Conservation (phyloP, 2,797 vertebrate genomes). For the Esox lucius region DNA sequence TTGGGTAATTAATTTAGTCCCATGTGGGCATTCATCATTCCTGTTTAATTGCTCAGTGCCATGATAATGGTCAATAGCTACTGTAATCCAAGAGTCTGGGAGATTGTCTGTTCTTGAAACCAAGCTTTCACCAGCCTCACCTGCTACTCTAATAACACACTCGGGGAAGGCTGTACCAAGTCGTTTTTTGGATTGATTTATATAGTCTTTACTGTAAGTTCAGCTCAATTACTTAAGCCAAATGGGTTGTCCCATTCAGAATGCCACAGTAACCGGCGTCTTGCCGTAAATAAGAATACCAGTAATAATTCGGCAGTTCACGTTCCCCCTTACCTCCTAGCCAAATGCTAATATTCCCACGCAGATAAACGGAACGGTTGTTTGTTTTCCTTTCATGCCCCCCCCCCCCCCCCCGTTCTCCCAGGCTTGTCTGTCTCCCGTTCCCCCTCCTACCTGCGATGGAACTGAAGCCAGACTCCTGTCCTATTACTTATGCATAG, state of each 20-base stretch:
- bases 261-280: background rate
- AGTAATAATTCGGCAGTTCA: background rate
- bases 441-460: constrained; percentile 24
- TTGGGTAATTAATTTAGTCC: too few relatives aligned
- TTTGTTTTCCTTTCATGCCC: background rate
- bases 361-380: background rate
- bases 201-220: constrained; percentile 9
- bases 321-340: constrained; percentile 58
- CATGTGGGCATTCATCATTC: background rate
- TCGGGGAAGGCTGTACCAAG: background rate
- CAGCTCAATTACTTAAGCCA: constrained; percentile 42
- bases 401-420: background rate
- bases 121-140: too few relatives aligned
- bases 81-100: background rate
- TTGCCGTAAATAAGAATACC: too few relatives aligned
- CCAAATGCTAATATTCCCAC: constrained; percentile 49
- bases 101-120: background rate
- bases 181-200: too few relatives aligned
- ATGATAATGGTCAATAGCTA: background rate
- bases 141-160: background rate
- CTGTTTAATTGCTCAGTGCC: too few relatives aligned
- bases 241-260: constrained; percentile 44
- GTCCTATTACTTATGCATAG: constrained; percentile 83
- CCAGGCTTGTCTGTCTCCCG: background rate
- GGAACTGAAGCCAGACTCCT: constrained; percentile 51